Conservation (phyloP, 2,888 invertebrate species). For the Trissonchulus sp. region DNA sequence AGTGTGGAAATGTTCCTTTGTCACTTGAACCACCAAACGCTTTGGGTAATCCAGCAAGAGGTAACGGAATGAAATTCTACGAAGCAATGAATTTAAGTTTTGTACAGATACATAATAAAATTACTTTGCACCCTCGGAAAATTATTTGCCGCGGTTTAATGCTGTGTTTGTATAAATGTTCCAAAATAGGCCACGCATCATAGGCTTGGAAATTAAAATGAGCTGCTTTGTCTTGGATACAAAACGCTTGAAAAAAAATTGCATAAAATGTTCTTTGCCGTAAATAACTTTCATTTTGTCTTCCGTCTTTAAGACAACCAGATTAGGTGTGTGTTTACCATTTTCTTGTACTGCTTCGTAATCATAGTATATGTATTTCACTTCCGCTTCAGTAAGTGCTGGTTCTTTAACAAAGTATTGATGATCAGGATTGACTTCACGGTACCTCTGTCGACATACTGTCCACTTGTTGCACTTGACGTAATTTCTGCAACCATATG, state of each 20-base stretch:
- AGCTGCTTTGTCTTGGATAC: too few species aligned
- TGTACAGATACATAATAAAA: constrained; percentile 23
- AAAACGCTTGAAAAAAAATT: neutral
- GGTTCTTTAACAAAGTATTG: neutral
- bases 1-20: too few species aligned
- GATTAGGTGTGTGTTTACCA: constrained; percentile 5
- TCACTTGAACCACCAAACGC: constrained; percentile 21
- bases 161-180: constrained; percentile 11
- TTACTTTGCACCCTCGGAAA: constrained; percentile 25
- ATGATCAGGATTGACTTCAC: neutral
- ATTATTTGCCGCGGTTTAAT: constrained; percentile 3
- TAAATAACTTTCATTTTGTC: neutral
- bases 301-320: constrained; percentile 5
- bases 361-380: constrained; percentile 1
- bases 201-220: constrained; percentile 27
- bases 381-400: neutral
- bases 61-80: constrained; percentile 22
- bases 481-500: too few species aligned
- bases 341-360: neutral
- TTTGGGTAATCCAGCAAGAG: constrained; percentile 26
- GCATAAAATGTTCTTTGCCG: neutral
- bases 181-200: constrained; percentile 32
- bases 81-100: constrained; percentile 26
- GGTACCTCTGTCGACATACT: neutral
- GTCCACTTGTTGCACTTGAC: neutral